Percentiles rank a stretch among this genome's conserved stretches.
Evolutionary conservation across 1,140 invertebrate species (phyloP).

Genomic region (Brachionus manjavacas): DNA sequence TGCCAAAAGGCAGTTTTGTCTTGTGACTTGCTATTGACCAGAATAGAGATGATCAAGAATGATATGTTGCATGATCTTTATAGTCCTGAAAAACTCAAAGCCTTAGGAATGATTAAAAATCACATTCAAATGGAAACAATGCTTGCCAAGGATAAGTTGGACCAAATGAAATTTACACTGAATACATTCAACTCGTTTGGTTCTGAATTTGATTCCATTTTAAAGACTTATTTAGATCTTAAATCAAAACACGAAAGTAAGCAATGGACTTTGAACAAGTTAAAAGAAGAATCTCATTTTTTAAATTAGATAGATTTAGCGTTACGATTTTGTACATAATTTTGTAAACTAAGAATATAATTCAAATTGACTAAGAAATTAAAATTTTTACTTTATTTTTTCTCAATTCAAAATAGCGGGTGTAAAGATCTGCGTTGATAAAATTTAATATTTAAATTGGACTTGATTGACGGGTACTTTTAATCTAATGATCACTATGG

Average conservation of each 20-base stretch:
- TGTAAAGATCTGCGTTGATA: not conserved
- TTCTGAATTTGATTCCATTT: not conserved
- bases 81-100: not conserved
- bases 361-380: not conserved
- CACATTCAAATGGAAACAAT: conserved; percentile 14
- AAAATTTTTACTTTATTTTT: not conserved
- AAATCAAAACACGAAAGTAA: conserved; percentile 24
- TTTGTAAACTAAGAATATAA: not conserved
- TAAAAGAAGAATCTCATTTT: conserved; percentile 14
- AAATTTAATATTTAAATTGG: not conserved
- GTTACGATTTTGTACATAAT: not conserved
- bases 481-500: no score
- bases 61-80: not conserved
- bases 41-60: not conserved
- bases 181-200: conserved; percentile 18
- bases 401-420: not conserved
- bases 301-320: not conserved
- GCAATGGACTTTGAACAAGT: conserved; percentile 17
- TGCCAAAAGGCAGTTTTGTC: not conserved
- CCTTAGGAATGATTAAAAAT: not conserved
- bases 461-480: not conserved
- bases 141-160: not conserved
- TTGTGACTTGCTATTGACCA: conserved; percentile 9
- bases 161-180: not conserved
- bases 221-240: conserved; percentile 18